These are phyloP conservation scores for Ornithoptera alexandrae DNA, from an alignment of 2,888 invertebrate genomes.

Conservation along the genomic window DNA sequence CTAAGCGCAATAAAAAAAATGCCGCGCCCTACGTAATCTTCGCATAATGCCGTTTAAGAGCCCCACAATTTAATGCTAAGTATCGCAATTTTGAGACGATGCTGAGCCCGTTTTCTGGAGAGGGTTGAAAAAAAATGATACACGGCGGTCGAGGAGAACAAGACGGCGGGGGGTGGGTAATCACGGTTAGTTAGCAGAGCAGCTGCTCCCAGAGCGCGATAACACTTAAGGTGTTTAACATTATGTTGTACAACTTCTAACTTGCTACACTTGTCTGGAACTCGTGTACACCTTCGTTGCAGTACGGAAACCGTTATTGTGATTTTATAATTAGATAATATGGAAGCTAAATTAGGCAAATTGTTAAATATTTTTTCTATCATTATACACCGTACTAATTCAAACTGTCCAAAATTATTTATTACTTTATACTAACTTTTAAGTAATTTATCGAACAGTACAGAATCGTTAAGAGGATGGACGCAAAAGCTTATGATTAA, in stretches of 20 bases:
- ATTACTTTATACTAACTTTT: slow-evolving; percentile 44
- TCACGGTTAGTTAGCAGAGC: slow-evolving; percentile 68
- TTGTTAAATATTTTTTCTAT: not conserved
- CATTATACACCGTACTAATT: no score
- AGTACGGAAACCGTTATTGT: slow-evolving; percentile 10
- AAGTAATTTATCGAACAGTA: slow-evolving; percentile 66
- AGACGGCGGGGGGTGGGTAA: slow-evolving; percentile 46
- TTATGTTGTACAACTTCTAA: slow-evolving; percentile 42
- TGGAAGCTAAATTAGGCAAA: not conserved
- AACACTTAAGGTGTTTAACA: slow-evolving; percentile 60
- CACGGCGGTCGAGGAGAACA: slow-evolving; percentile 45
- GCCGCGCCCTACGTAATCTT: slow-evolving; percentile 62
- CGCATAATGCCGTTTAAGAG: slow-evolving; percentile 67
- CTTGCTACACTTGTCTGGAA: slow-evolving; percentile 32
- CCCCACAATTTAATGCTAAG: slow-evolving; percentile 76
- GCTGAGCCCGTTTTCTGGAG: slow-evolving; percentile 57
- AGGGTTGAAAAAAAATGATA: slow-evolving; percentile 74
- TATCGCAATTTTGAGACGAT: slow-evolving; percentile 72
- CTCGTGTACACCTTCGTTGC: slow-evolving; percentile 1
- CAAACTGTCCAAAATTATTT: no score
- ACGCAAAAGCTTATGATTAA: slow-evolving; percentile 59
- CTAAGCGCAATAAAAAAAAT: slow-evolving; percentile 61
- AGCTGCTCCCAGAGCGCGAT: slow-evolving; percentile 59
- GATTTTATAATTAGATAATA: slow-evolving; percentile 25
- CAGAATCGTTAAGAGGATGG: slow-evolving; percentile 67